Evolutionary conservation across 2,888 invertebrate species (phyloP), one percentile per base, ranked within the genome.

Genomic region (Loripinus fragilis): DNA sequence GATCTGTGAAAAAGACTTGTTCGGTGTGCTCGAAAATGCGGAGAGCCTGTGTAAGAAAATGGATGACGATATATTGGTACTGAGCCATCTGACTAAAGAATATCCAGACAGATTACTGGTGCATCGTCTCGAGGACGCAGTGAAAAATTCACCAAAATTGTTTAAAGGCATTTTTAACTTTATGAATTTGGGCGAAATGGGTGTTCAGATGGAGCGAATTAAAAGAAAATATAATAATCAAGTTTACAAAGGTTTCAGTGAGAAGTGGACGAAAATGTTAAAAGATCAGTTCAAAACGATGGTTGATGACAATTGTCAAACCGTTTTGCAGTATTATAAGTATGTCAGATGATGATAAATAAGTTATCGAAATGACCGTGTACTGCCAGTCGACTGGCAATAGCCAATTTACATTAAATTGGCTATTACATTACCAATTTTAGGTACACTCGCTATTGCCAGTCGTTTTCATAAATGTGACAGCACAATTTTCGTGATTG

Each of bases 1-100:
- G 20, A 17, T 60, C n/a, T 60, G 60, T 60, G 60, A 60, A 23
- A 60, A 60, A 60, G 60, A 60, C 60, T 33, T 12, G 60, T 60
- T 33, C 20, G 23, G n/a, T 3, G 60, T 60, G 17, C 33, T 60
- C 20, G 60, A 60, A 60, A 60, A 60, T 33, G 17, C 60, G 10
- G 33, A 20, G 5, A 60, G 60, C 33, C 60, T 60, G 10, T 60
- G 60, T 20, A 60, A 60, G 60, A 60, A 60, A 60, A 60, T 60
- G 60, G 2, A 60, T 8, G 60, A 33, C 17, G 60, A 60, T 33
- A 60, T 60, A 33, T 33, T 28, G 28, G 60, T 60, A 17, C 12
- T 60, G 33, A 28, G 15, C 23, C 60, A 28, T 33, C 30, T 60
- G 8, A 60, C 30, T 17, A 30, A 60, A 3, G 2, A 10, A 33